These are phyloP conservation scores for Bombus huntii DNA, from an alignment of 1,140 invertebrate species.

Conservation along the genomic window DNA sequence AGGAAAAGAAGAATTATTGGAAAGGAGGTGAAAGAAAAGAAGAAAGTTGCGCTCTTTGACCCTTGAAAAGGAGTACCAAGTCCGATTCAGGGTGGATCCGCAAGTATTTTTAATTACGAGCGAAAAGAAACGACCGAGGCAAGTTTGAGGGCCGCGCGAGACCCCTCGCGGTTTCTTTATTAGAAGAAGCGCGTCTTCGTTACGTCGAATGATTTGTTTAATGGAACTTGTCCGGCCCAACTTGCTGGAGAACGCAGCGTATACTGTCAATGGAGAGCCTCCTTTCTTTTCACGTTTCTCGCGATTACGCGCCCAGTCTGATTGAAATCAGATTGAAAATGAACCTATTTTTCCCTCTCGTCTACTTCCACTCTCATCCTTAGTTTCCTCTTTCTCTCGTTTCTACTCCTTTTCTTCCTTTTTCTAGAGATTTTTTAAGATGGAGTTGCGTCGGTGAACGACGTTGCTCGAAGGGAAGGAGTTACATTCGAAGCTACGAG, in stretches of 20 bases:
- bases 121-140: not conserved
- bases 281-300: not conserved
- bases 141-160: constrained; percentile 13
- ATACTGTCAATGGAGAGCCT: constrained; percentile 4
- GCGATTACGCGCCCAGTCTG: not conserved
- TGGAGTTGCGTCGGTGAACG: constrained; percentile 3
- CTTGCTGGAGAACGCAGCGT: not conserved
- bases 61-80: not conserved
- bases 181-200: constrained; percentile 36
- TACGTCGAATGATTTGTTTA: constrained; percentile 35
- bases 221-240: constrained; percentile 17
- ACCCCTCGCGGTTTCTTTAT: constrained; percentile 24
- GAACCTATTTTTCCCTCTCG: not conserved
- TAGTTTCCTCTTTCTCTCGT: not conserved
- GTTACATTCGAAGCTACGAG: not conserved
- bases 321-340: constrained; percentile 22
- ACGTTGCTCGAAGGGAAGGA: not conserved
- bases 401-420: not conserved
- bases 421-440: not conserved
- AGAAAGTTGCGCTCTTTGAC: constrained; percentile 7
- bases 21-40: not conserved
- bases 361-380: no score
- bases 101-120: constrained; percentile 45
- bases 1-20: not conserved
- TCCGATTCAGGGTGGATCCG: not conserved